Conservation (phyloP, 2,113 vertebrate genomes). For the Vicugna pacos region DNA sequence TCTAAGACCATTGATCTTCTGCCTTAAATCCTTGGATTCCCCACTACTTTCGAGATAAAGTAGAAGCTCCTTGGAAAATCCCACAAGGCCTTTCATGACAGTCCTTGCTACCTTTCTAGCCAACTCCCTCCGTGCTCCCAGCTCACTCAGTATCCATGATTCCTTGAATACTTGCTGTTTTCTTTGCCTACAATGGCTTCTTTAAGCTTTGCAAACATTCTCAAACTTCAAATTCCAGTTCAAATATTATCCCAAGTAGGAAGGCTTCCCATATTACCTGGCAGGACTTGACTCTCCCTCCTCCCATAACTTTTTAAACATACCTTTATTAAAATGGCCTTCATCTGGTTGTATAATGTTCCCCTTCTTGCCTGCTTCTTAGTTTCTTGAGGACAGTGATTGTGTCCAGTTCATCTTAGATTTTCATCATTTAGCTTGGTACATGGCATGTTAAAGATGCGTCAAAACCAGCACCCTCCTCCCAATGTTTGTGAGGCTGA, state of each 20-base stretch:
- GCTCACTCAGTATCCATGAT: neutral
- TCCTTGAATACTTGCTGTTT: neutral
- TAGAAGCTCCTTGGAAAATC: neutral
- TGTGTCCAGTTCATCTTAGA: neutral
- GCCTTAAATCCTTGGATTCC: neutral
- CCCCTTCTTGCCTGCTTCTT: neutral
- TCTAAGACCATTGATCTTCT: neutral
- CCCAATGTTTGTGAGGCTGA: neutral
- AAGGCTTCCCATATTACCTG: neutral
- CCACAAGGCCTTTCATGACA: neutral
- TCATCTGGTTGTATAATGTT: neutral
- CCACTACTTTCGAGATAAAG: neutral
- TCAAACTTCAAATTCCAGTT: neutral
- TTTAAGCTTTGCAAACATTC: neutral
- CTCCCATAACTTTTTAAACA: neutral
- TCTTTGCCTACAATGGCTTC: neutral
- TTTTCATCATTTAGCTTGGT: neutral
- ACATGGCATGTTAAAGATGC: neutral
- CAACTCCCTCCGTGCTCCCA: neutral
- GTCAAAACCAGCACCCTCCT: neutral
- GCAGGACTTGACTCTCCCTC: neutral
- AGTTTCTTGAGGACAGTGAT: neutral
- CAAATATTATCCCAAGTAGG: neutral
- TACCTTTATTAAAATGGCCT: neutral
- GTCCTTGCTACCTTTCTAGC: neutral